Percentiles rank a stretch among this genome's conserved stretches.
Conservation (phyloP, 2,888 invertebrate species). For the Eueremaeus valkanovi region DNA sequence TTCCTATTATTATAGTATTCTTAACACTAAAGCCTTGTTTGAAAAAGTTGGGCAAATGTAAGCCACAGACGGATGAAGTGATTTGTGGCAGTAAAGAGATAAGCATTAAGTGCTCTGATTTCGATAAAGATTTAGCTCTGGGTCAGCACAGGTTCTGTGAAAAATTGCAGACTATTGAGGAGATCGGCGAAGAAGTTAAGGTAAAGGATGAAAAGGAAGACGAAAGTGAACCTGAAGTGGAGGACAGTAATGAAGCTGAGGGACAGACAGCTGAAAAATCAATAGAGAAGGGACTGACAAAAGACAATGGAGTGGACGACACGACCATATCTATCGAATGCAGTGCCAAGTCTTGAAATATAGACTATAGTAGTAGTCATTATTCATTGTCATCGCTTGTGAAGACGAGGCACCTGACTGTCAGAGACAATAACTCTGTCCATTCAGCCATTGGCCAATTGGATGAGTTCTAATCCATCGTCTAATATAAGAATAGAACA, state of each 20-base stretch:
- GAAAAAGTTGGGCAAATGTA: slow-evolving; percentile 28
- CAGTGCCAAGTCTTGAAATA: neutral
- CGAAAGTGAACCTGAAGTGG: neutral
- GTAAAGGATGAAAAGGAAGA: neutral
- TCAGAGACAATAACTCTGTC: neutral
- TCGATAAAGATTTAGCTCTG: neutral
- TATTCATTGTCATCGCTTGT: slow-evolving; percentile 8
- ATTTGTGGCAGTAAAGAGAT: slow-evolving; percentile 31
- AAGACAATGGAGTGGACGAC: slow-evolving; percentile 12
- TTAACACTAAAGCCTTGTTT: slow-evolving; percentile 9
- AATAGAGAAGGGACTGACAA: neutral
- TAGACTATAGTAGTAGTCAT: neutral
- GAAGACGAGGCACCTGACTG: neutral
- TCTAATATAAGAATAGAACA: no score
- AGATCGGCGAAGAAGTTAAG: slow-evolving; percentile 27
- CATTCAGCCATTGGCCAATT: neutral
- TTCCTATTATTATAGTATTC: slow-evolving; percentile 15
- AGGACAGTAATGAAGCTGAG: neutral
- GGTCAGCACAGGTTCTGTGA: slow-evolving; percentile 28
- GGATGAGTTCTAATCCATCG: no score
- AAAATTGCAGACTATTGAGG: slow-evolving; percentile 41
- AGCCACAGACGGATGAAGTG: slow-evolving; percentile 29
- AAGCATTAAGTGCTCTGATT: slow-evolving; percentile 17
- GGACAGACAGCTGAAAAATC: neutral
- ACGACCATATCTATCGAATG: slow-evolving; percentile 19